Percentiles rank a stretch among this genome's conserved stretches.
These are phyloP conservation scores for Chionis minor DNA, from an alignment of 2,113 vertebrate genomes.

Conservation along the genomic window DNA sequence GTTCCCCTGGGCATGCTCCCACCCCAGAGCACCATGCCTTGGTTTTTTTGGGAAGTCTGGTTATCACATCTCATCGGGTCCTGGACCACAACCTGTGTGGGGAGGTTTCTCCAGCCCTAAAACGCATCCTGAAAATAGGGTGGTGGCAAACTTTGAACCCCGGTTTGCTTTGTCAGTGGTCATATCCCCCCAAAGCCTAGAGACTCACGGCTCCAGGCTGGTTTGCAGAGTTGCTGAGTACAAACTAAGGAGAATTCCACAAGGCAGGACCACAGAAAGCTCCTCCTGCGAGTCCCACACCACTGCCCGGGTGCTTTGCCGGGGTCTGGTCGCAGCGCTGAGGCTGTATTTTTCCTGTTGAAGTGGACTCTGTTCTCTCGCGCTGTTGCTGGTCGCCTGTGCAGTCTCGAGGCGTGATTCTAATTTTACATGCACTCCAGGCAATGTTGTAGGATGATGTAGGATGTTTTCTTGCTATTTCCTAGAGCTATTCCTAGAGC, in stretches of 20 bases:
- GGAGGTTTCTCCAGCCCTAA: neutral
- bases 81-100: neutral
- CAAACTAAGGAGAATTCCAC: neutral
- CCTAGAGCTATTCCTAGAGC: neutral
- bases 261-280: neutral
- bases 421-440: neutral
- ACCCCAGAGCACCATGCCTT: neutral
- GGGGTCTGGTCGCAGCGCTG: neutral
- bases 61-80: rapidly evolving
- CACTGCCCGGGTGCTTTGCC: neutral
- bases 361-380: neutral
- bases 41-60: neutral
- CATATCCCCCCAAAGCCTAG: neutral
- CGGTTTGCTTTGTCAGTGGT: neutral
- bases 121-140: neutral
- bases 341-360: neutral
- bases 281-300: neutral
- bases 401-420: neutral
- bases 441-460: neutral
- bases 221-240: neutral
- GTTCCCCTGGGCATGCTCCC: neutral
- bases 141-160: neutral
- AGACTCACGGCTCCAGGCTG: neutral
- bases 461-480: neutral
- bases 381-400: neutral